Base-by-base conservation (phyloP, 2,888 invertebrate genomes). In the Mesorhabditis spiculigera region DNA sequence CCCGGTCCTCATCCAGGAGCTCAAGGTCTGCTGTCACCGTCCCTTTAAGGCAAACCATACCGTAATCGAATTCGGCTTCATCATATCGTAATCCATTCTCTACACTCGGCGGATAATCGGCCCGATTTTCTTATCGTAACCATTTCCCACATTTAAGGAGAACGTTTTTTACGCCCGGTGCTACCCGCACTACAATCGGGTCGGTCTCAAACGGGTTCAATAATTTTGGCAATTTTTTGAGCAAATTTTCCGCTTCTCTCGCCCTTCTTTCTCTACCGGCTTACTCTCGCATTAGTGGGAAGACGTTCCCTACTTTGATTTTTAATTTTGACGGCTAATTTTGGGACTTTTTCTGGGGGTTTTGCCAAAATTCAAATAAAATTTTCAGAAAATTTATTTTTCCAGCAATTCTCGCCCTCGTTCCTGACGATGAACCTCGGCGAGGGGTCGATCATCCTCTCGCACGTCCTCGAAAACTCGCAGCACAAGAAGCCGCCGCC, bases 351-450 rank as follows among this genome's bases (percentile, higher is more conserved):
- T 65, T 65, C 16, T 10, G 28, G 4, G 8, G n/a, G 16, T 68
- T 50, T 45, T 67, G 28, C 10, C 8, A 43, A 43, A 13, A 42
- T 44, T 65, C 43, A 4, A 65, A n/a, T n/a, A n/a, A n/a, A n/a
- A n/a, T n/a, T n/a, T n/a, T n/a, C n/a, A n/a, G n/a, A n/a, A n/a
- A n/a, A n/a, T n/a, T 43, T 65, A 10, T n/a, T 16, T n/a, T 76
- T 77, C n/a, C 68, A 79, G 76, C 82, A 83, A 63, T 92, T 91
- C 86, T 93, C 96, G 91, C 96, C 97, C 2, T 94, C 94, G 81
- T 95, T 95, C 86, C 92, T 96, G 5, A 95, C 93, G 81, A 92
- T 97, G 13, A 96, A 98, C 88, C 90, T 93, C 87, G 93, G 93
- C 8, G 95, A 94, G 1, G 95, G 95, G 84, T 92, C 94, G 85